phyloP scores from a whole-genome alignment of 2,888 invertebrate genomes.

The Alcis repandata region DNA sequence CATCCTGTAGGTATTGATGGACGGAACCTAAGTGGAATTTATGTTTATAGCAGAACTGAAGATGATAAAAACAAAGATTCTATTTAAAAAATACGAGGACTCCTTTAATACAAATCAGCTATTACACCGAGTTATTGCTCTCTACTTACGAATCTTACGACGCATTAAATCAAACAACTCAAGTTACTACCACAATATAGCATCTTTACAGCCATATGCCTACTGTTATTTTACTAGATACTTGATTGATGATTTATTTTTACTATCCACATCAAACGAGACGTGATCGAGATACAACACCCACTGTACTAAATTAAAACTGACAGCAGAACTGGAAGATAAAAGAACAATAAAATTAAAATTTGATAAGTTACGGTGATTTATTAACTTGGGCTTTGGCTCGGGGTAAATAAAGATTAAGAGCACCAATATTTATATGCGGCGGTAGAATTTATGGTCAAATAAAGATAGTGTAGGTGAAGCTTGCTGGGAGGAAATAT shows the following conservation, averaged over 20 bases:
- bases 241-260: conserved; percentile 65
- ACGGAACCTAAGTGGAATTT: too few species aligned
- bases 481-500: conserved; percentile 1
- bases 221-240: conserved; percentile 41
- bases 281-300: conserved; percentile 36
- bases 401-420: conserved; percentile 31
- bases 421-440: conserved; percentile 24
- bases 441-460: conserved; percentile 16
- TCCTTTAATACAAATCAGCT: neutral
- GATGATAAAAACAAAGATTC: too few species aligned
- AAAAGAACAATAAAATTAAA: conserved; percentile 62
- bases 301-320: conserved; percentile 43
- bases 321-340: conserved; percentile 53
- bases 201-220: conserved; percentile 43
- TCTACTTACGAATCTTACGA: conserved; percentile 17
- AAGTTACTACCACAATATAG: conserved; percentile 37
- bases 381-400: conserved; percentile 44
- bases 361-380: conserved; percentile 62
- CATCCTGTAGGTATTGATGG: too few species aligned
- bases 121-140: conserved; percentile 25
- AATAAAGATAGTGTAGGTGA: conserved; percentile 16
- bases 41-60: too few species aligned
- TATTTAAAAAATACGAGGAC: neutral
- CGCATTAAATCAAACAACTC: conserved; percentile 31
- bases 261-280: conserved; percentile 55